phyloP scores from a whole-genome alignment of 2,113 vertebrate species.

The Azemiops feae region DNA sequence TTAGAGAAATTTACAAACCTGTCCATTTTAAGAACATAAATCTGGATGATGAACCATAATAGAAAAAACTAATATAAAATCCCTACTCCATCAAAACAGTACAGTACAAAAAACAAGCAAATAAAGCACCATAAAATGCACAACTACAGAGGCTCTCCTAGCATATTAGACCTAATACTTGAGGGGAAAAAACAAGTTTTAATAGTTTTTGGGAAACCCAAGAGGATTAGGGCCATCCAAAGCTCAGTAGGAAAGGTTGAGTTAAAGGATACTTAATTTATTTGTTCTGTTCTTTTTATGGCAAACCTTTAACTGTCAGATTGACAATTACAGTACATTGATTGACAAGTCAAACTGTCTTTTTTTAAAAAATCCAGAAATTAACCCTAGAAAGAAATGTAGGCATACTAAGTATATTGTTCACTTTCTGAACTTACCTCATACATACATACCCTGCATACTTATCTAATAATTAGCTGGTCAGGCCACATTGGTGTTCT shows the following conservation, averaged over 20 bases:
- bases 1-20: no score
- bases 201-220: not conserved
- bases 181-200: not conserved
- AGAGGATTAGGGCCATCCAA: not conserved
- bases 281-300: not conserved
- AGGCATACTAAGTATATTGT: not conserved
- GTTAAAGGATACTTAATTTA: not conserved
- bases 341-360: not conserved
- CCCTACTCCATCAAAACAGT: not conserved
- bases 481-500: not conserved
- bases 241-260: not conserved
- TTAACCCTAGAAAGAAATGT: not conserved
- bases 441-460: not conserved
- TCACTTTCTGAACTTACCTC: not conserved
- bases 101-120: not conserved
- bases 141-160: not conserved
- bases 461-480: not conserved
- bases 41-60: not conserved
- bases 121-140: not conserved
- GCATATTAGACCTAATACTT: not conserved
- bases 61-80: not conserved
- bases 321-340: not conserved
- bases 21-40: no score
- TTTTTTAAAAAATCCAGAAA: not conserved
- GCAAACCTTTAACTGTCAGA: not conserved